Evolutionary conservation across 2,797 vertebrate genomes (phyloP), one percentile per base, ranked within the genome.

Genomic region (Enteromius argenteus): DNA sequence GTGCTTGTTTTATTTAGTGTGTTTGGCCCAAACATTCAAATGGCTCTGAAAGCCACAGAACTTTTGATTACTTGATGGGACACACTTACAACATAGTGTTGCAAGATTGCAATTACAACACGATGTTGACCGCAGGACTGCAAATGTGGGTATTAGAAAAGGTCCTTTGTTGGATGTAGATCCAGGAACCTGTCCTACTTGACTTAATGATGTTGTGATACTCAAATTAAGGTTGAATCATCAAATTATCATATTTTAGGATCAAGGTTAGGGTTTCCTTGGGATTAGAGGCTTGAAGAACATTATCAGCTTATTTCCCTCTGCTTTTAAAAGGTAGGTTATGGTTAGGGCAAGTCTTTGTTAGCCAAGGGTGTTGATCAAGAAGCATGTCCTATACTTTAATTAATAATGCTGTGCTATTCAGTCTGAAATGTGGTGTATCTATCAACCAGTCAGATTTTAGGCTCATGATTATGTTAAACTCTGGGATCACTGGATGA

Each of bases 171-270:
- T 4, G 19, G 58, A 62, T 62, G 23, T 15, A 15, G 23, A 30
- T 62, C 58, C 58, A 62, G 58, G 58, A 62, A 62, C 23, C 60
- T 14, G 60, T 15, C 66, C 35, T 68, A 62, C 60, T 30, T 62
- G 13, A 67, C 19, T 39, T 39, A 3, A 37, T 3, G 1, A 39
- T n/a, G 62, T 37, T 1, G 3, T 37, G 32, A 32, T 19, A 66
- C 30, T 19, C 17, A 21, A 11, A 21, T 37, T 67, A 37, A n/a
- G n/a, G 67, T 23, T n/a, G 67, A 42, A 42, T 69, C 5, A 69
- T 42, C 66, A 68, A 42, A 11, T 23, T 0, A 21, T 68, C 11
- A 42, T 37, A n/a, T 42, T 69, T 23, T 69, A 42, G 11, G 13
- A 3, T 23, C n/a, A 71, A 30, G 23, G 58, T 27, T 30, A 30